These are phyloP conservation scores for Eunapius fragilis DNA, from an alignment of 37 sponge, comb jelly and placozoan genomes.

Conservation along the genomic window DNA sequence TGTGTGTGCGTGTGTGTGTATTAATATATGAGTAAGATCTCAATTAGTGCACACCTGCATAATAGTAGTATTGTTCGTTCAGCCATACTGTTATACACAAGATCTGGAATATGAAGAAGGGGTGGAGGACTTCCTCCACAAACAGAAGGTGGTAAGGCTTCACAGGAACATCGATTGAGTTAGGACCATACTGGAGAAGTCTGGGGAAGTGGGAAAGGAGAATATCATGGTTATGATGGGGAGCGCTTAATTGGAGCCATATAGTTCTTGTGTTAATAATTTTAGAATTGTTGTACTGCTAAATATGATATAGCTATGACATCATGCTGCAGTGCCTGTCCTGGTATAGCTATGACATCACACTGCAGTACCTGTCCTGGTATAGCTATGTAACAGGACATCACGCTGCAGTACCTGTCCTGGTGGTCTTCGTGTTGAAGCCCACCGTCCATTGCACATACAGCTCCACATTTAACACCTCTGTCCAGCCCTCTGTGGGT, in stretches of 20 bases:
- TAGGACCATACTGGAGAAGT: constrained; percentile 22
- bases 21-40: not conserved
- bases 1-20: not conserved
- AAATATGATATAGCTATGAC: too few relatives aligned
- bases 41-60: constrained; percentile 44
- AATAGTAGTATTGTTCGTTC: constrained; percentile 69
- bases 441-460: constrained; percentile 26
- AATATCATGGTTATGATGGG: not conserved
- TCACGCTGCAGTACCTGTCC: constrained; percentile 24
- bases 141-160: constrained; percentile 63
- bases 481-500: constrained; percentile 18
- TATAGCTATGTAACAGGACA: too few relatives aligned
- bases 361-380: too few relatives aligned
- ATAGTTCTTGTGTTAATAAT: too few relatives aligned
- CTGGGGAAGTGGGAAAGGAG: not conserved
- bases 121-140: constrained; percentile 75
- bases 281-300: too few relatives aligned
- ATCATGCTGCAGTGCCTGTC: too few relatives aligned
- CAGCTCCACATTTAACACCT: constrained; percentile 11
- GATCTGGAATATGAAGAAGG: constrained; percentile 82
- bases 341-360: too few relatives aligned
- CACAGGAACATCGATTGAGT: constrained; percentile 68
- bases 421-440: constrained; percentile 19
- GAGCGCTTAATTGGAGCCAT: not conserved
- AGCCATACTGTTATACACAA: constrained; percentile 62